Conservation (phyloP, 2,113 vertebrate genomes). For the Macaca nemestrina region DNA sequence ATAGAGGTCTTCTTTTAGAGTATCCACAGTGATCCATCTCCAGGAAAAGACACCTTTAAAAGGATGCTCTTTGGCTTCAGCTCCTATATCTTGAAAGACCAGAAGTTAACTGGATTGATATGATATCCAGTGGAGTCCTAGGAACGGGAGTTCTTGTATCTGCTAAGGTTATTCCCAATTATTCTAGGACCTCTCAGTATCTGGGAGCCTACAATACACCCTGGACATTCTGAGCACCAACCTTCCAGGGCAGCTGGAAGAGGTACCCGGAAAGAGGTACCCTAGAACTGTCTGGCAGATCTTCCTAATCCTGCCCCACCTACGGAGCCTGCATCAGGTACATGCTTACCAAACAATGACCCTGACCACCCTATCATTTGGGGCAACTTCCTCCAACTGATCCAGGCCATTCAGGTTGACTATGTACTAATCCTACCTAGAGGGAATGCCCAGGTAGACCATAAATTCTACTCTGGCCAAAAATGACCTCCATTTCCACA, state of each 20-base stretch:
- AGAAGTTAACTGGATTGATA: background rate
- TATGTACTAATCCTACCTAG: background rate
- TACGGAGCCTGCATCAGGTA: background rate
- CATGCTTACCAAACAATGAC: background rate
- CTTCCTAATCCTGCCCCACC: background rate
- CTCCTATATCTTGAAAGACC: background rate
- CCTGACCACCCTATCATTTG: background rate
- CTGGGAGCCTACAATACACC: background rate
- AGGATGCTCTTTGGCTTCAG: background rate
- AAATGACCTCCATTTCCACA: background rate
- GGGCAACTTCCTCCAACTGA: background rate
- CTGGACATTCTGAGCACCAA: background rate
- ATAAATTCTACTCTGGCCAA: background rate
- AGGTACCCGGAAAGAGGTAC: background rate
- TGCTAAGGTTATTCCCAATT: background rate
- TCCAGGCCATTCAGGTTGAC: background rate
- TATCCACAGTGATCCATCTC: background rate
- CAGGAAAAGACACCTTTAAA: background rate
- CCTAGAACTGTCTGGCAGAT: background rate
- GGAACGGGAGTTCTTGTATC: background rate
- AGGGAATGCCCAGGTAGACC: background rate
- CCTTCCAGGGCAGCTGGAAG: too few relatives aligned
- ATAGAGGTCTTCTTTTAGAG: background rate
- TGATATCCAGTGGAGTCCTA: background rate
- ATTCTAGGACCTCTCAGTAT: background rate